Percentiles rank a stretch among this genome's conserved stretches.
Conservation (phyloP, 2,888 invertebrate genomes). For the Tridacna crocea region DNA sequence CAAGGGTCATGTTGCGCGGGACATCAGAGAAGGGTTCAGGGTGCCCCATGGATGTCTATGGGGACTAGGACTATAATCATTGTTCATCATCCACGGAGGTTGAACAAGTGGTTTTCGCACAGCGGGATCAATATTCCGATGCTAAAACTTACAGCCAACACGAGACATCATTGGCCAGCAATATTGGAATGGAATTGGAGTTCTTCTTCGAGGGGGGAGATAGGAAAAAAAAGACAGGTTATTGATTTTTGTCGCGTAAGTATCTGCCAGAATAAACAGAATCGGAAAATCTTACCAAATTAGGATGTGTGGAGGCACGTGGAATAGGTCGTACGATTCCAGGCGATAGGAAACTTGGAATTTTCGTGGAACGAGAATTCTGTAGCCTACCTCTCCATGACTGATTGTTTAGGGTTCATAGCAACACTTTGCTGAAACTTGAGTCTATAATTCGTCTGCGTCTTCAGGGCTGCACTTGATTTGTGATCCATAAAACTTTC, state of each 20-base stretch:
- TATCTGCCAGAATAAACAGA: slow-evolving; percentile 43
- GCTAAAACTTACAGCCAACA: slow-evolving; percentile 6
- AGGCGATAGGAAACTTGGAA: background rate
- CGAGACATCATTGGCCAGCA: slow-evolving; percentile 6
- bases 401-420: too few relatives aligned
- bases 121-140: slow-evolving; percentile 24
- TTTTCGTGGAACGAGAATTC: background rate
- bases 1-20: background rate
- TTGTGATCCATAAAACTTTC: too few relatives aligned
- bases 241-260: slow-evolving; percentile 33
- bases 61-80: slow-evolving; percentile 7
- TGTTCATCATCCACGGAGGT: slow-evolving; percentile 16
- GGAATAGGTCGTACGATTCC: background rate
- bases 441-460: too few relatives aligned
- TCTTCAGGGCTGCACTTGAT: too few relatives aligned
- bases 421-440: too few relatives aligned
- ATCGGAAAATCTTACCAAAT: slow-evolving; percentile 49
- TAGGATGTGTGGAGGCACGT: slow-evolving; percentile 47
- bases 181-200: slow-evolving; percentile 23
- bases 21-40: background rate
- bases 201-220: slow-evolving; percentile 4
- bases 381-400: too few relatives aligned
- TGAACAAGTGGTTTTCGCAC: slow-evolving; percentile 17
- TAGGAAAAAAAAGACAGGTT: slow-evolving; percentile 23
- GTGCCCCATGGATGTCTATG: background rate